A percentile compares a stretch with the other conserved stretches of the same genome.
phyloP scores from a whole-genome alignment of 1,140 invertebrate genomes.

The Drosophila melanica region DNA sequence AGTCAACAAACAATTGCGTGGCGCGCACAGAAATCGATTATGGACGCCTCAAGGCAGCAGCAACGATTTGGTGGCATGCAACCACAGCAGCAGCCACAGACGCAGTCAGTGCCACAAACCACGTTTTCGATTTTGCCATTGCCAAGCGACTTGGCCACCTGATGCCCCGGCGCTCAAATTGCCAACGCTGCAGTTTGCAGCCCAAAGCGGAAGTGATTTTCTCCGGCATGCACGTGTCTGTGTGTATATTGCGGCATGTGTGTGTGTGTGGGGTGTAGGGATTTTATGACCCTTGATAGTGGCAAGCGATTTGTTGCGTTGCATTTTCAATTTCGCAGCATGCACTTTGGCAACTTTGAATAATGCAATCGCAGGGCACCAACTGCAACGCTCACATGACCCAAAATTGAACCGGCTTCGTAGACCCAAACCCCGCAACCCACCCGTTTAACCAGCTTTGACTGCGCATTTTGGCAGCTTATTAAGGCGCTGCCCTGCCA shows the following conservation, averaged over 20 bases:
- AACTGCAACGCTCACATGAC: conserved; percentile 34
- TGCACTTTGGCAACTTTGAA: conserved; percentile 74
- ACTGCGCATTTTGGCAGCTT: conserved; percentile 62
- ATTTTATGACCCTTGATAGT: conserved; percentile 81
- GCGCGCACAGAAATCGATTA: conserved; percentile 47
- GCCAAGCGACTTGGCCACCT: conserved; percentile 53
- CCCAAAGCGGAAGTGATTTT: conserved; percentile 77
- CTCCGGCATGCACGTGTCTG: conserved; percentile 45
- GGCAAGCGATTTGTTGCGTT: conserved; percentile 80
- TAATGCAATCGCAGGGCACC: conserved; percentile 67
- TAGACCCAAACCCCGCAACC: too few relatives aligned
- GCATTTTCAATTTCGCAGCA: conserved; percentile 76
- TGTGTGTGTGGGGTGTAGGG: conserved; percentile 21
- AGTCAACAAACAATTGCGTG: conserved; percentile 79
- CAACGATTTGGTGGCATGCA: not conserved
- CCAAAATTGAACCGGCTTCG: not conserved
- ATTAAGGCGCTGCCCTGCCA: conserved; percentile 46
- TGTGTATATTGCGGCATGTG: conserved; percentile 10
- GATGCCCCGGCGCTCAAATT: conserved; percentile 62
- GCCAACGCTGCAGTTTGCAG: conserved; percentile 66
- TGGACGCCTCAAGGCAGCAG: conserved; percentile 37
- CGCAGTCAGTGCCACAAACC: conserved; percentile 24
- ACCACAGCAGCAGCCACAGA: not conserved
- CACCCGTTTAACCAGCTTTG: conserved; percentile 15
- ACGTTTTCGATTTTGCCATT: conserved; percentile 76